These are phyloP conservation scores for Neodontobutis hainanensis DNA, from an alignment of 2,113 vertebrate genomes.

Conservation along the genomic window DNA sequence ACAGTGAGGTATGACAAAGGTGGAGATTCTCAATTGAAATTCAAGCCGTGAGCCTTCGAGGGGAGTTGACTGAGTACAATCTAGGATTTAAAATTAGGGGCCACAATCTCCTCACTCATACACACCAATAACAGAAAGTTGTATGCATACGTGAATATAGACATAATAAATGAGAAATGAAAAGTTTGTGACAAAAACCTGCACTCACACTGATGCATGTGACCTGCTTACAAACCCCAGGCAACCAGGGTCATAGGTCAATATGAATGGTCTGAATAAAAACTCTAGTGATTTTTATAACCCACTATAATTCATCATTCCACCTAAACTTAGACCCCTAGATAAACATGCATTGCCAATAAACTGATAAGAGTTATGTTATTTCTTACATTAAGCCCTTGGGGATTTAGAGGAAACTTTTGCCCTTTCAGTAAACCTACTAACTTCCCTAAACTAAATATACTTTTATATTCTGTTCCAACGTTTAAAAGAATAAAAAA, in stretches of 20 bases:
- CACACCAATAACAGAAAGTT: no score
- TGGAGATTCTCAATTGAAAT: conserved; percentile 10
- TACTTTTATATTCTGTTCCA: neutral
- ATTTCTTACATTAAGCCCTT: no score
- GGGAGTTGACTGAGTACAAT: conserved; percentile 3
- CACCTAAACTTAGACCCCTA: no score
- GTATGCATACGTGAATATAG: neutral
- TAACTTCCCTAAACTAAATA: no score
- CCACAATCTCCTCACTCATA: neutral
- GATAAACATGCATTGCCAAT: no score
- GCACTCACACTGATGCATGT: neutral
- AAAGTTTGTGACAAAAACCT: neutral
- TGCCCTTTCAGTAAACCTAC: no score
- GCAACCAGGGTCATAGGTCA: conserved; percentile 5
- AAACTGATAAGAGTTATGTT: no score
- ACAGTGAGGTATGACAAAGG: conserved; percentile 31
- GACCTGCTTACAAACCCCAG: neutral
- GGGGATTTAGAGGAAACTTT: no score
- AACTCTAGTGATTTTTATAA: neutral
- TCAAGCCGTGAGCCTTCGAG: conserved; percentile 10
- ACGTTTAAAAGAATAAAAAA: neutral
- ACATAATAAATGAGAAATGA: neutral
- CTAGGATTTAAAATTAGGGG: neutral
- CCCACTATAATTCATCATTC: no score
- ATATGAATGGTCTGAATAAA: neutral